phyloP scores from a whole-genome alignment of 2,888 invertebrate genomes.

The Parascotia fuliginaria region DNA sequence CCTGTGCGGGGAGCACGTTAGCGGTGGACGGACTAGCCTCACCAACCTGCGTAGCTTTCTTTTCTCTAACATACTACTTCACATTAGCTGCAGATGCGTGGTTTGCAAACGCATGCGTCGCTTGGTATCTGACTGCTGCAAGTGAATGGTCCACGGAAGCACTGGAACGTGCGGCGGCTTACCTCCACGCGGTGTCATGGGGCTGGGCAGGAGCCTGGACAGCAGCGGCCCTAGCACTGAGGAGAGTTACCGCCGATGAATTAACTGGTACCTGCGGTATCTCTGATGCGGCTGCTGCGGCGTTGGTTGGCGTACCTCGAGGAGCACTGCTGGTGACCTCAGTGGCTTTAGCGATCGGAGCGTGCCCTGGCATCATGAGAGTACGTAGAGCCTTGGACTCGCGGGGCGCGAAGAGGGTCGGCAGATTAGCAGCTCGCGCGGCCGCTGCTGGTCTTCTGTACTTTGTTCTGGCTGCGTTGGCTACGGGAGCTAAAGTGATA shows the following conservation, averaged over 20 bases:
- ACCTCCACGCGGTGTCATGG: conserved; percentile 95
- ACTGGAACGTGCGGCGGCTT: conserved; percentile 93
- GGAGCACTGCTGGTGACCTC: conserved; percentile 88
- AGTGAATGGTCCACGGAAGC: conserved; percentile 98
- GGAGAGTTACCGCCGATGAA: conserved; percentile 92
- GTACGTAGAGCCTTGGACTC: conserved; percentile 87
- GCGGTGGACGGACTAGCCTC: conserved; percentile 82
- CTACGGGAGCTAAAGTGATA: conserved; percentile 89
- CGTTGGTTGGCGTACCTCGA: conserved; percentile 87
- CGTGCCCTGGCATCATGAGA: conserved; percentile 91
- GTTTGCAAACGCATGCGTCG: conserved; percentile 95
- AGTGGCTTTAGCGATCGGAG: conserved; percentile 89
- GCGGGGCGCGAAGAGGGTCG: conserved; percentile 88
- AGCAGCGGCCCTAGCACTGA: conserved; percentile 92
- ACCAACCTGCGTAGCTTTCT: conserved; percentile 89
- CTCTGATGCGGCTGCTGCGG: conserved; percentile 84
- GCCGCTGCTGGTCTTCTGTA: conserved; percentile 92
- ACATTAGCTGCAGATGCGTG: conserved; percentile 92
- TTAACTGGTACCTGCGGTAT: conserved; percentile 94
- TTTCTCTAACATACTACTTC: conserved; percentile 91
- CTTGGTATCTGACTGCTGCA: conserved; percentile 95
- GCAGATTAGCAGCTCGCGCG: conserved; percentile 90
- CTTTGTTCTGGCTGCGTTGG: conserved; percentile 89
- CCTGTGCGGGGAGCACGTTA: conserved; percentile 68
- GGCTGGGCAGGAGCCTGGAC: conserved; percentile 94